Evolutionary conservation across 2,797 vertebrate genomes (phyloP), one percentile per base, ranked within the genome.

Genomic region (Trachurus trachurus): DNA sequence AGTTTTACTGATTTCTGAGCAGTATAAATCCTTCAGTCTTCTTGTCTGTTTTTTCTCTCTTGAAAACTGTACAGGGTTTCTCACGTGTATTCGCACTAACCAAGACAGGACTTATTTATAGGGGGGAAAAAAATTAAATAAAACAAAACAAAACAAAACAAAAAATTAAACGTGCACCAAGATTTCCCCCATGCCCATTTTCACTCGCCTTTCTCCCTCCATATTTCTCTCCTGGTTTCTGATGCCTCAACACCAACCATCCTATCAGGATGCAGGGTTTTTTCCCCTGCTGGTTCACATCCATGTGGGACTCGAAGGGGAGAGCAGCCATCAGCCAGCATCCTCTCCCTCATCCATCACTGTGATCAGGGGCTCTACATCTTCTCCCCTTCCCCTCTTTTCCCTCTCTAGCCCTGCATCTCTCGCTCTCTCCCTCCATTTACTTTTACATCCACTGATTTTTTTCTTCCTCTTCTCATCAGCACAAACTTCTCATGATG

Each of bases 281-380:
- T 62, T 88, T 71, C 58, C 15, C 49, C 71, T 66, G n/a, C 58
- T 62, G 59, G 64, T 76, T 84, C 80, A 81, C 54, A 37, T 73
- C 59, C 70, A 58, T 12, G 4, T 73, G 69, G 65, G 62, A 66
- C 67, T 53, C 29, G 69, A 70, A 78, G 45, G 57, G 80, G 76
- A 87, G 73, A 85, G 72, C 26, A 74, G 80, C 72, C 44, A 80
- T 89, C 81, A 79, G 39, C 59, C 45, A 63, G 76, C 57, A 84
- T 88, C 82, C 74, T 80, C 64, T 78, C 21, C 70, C 71, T 89
- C 84, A 92, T 94, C 86, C 84, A 88, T 94, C 93, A 93, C 67
- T 56, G 37, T 71, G 81, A 89, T 84, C 54, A 68, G 44, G 63
- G 59, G 59, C 64, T 64, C 74, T 67, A 54, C 65, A 65, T 71